Conservation (phyloP, 1,140 invertebrate species). For the Drosophila burlai region DNA sequence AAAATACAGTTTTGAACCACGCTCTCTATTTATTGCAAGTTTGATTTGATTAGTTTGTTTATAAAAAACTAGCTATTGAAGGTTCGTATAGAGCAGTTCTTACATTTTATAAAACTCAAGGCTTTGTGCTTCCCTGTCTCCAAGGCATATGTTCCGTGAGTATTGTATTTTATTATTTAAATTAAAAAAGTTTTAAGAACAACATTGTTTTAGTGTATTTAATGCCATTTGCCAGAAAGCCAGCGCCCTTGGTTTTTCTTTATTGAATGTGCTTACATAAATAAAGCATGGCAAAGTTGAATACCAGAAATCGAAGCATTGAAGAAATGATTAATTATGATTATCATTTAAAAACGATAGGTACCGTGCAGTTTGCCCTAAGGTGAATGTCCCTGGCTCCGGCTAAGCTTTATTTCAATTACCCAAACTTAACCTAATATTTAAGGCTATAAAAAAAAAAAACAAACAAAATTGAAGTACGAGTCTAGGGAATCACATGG, state of each 20-base stretch:
- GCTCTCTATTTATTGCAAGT: no score
- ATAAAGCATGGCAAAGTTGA: constrained; percentile 18
- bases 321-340: background rate
- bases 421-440: constrained; percentile 20
- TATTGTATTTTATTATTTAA: background rate
- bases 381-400: constrained; percentile 4
- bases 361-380: background rate
- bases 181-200: background rate
- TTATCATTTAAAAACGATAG: background rate
- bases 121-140: no score
- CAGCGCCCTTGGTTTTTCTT: background rate
- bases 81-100: no score
- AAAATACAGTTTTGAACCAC: background rate
- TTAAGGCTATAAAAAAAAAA: constrained; percentile 36
- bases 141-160: background rate
- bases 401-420: constrained; percentile 31
- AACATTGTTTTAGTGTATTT: background rate
- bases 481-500: constrained; percentile 34
- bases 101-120: no score
- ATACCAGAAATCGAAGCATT: background rate
- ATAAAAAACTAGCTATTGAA: no score
- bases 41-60: no score
- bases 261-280: constrained; percentile 2
- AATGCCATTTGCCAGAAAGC: background rate
- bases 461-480: constrained; percentile 31